Evolutionary conservation across 2,113 vertebrate genomes (phyloP).

Genomic region (Dasyprocta punctata): DNA sequence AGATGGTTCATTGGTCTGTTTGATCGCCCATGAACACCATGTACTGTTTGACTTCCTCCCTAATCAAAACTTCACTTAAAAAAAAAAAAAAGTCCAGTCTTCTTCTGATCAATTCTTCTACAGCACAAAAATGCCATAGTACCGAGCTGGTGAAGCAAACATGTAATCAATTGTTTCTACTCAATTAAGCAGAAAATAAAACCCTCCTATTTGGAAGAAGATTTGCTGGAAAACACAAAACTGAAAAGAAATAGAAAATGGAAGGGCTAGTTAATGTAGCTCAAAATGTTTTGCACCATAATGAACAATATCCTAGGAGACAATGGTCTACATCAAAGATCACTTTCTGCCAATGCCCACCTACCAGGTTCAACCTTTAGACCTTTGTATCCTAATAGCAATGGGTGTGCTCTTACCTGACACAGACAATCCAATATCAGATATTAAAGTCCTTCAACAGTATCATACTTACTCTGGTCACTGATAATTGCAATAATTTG

Average conservation of each 20-base stretch:
- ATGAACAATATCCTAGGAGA: conserved; percentile 29
- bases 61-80: conserved; percentile 77
- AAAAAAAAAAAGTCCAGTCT: conserved; percentile 40
- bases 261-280: conserved; percentile 59
- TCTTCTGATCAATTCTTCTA: conserved; percentile 78
- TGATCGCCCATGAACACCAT: conserved; percentile 75
- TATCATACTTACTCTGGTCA: too few species aligned
- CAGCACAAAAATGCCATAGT: conserved; percentile 69
- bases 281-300: conserved; percentile 30
- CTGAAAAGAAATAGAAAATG: conserved; percentile 78
- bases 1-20: conserved; percentile 79
- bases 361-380: background rate
- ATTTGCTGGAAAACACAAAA: conserved; percentile 79
- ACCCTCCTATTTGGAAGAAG: conserved; percentile 79
- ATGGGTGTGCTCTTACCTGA: background rate
- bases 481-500: background rate
- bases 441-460: too few species aligned
- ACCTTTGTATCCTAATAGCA: background rate
- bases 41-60: conserved; percentile 60
- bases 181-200: conserved; percentile 87
- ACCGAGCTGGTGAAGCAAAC: conserved; percentile 70
- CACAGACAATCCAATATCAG: background rate
- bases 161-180: conserved; percentile 84
- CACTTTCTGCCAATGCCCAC: background rate
- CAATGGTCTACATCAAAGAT: background rate